Evolutionary conservation across 2,888 invertebrate species (phyloP).

Genomic region (Rhaphigaster nebulosa): DNA sequence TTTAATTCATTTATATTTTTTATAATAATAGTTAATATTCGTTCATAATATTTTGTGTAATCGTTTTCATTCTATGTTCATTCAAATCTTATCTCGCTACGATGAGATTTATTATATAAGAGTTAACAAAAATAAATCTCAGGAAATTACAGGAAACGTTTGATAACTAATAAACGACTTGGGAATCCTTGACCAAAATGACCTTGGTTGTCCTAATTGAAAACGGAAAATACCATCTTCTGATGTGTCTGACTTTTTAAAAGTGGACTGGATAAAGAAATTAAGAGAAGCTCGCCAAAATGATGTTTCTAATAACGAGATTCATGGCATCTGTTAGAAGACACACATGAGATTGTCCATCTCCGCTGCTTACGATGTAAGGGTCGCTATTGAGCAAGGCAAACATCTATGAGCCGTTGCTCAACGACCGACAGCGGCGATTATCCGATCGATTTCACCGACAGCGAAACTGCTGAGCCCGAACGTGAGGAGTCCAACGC

Average conservation of each 20-base stretch:
- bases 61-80: not conserved
- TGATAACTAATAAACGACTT: not conserved
- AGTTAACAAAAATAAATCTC: not conserved
- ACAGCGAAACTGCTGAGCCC: not conserved
- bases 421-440: not conserved
- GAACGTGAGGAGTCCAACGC: conserved; percentile 11
- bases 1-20: not conserved
- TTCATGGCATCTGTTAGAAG: not conserved
- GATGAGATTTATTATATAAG: not conserved
- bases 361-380: not conserved
- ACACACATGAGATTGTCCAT: not conserved
- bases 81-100: not conserved
- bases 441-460: conserved; percentile 17
- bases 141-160: not conserved
- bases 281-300: not conserved
- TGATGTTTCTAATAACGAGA: not conserved
- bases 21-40: not conserved
- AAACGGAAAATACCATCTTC: no score
- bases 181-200: not conserved
- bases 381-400: not conserved
- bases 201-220: not conserved
- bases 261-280: not conserved
- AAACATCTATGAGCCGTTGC: not conserved
- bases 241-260: not conserved
- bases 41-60: not conserved